Conservation (phyloP, 2,113 vertebrate genomes). For the Hystrix brachyura region DNA sequence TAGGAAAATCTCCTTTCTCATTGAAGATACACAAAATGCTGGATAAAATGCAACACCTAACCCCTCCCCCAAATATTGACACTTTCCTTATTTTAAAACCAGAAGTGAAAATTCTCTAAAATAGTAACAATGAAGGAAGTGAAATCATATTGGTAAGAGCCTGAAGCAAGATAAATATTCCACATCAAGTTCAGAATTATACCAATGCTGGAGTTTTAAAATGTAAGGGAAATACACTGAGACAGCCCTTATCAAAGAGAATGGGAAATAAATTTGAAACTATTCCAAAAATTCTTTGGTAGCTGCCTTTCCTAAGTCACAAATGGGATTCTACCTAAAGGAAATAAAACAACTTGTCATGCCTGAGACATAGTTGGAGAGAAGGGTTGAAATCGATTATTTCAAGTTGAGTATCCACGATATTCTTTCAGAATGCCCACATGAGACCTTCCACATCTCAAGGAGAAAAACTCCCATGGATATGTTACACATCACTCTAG, state of each 20-base stretch:
- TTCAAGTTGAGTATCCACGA: neutral
- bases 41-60: neutral
- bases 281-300: neutral
- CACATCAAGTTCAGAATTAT: neutral
- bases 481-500: neutral
- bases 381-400: neutral
- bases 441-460: neutral
- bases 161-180: neutral
- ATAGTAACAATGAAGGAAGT: neutral
- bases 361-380: neutral
- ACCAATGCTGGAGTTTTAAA: neutral
- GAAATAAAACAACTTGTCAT: neutral
- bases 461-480: neutral
- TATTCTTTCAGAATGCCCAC: neutral
- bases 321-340: neutral
- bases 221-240: neutral
- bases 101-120: neutral
- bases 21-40: neutral
- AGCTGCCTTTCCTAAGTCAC: neutral
- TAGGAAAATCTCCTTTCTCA: neutral
- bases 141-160: neutral
- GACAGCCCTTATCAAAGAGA: neutral
- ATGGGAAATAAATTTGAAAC: neutral
- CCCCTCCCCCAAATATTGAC: neutral
- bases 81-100: neutral